Evolutionary conservation across 2,797 vertebrate genomes (phyloP).

Genomic region (Sebastes hubbsi): DNA sequence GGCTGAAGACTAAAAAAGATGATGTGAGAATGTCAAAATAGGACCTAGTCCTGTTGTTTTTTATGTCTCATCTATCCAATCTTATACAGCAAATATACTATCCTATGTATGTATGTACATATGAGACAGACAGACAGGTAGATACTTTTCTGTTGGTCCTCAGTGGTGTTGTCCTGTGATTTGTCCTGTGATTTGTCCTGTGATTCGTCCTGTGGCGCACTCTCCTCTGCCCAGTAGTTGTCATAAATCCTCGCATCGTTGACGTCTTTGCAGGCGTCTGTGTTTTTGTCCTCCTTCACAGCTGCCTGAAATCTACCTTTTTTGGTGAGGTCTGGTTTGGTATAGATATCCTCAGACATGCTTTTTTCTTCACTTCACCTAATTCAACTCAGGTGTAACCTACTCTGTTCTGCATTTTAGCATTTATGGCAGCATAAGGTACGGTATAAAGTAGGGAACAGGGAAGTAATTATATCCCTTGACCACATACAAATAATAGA

Average conservation of each 20-base stretch:
- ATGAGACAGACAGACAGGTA: not conserved
- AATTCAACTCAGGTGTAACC: not conserved
- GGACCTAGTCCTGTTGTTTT: not conserved
- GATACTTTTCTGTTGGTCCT: constrained; percentile 17
- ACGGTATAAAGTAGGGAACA: not conserved
- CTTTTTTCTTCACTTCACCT: not conserved
- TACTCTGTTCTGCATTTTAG: not conserved
- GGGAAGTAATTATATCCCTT: not conserved
- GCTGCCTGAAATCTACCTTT: not conserved
- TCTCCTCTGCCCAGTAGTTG: not conserved
- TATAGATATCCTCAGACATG: constrained; percentile 18
- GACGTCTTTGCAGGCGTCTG: not conserved
- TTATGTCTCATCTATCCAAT: not conserved
- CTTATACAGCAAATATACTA: not conserved
- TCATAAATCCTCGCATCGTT: constrained; percentile 1
- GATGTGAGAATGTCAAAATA: not conserved
- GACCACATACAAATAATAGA: not conserved
- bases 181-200: not conserved
- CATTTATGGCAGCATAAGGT: not conserved
- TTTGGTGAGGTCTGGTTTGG: not conserved
- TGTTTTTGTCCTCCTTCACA: not conserved
- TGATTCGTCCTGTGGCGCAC: not conserved
- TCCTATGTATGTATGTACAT: not conserved
- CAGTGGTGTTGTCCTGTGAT: not conserved
- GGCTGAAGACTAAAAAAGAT: not conserved